phyloP scores from a whole-genome alignment of 92 coral and sea anemone species.

The Paramuricea clavata region DNA sequence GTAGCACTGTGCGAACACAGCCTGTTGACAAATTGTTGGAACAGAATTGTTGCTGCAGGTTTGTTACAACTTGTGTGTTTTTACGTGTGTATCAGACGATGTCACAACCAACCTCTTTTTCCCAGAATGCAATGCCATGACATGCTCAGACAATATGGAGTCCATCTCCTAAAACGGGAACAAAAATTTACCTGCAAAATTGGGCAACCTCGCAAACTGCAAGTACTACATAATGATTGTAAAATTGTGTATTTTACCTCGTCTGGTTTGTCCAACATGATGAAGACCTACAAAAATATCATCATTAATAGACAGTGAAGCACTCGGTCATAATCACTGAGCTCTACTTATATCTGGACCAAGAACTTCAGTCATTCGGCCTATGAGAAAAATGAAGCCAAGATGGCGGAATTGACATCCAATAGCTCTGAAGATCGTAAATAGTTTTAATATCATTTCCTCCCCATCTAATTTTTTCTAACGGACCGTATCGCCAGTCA shows the following conservation, averaged over 20 bases:
- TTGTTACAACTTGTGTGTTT: background rate
- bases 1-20: too few species aligned
- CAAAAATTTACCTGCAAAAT: background rate
- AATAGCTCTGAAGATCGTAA: too few species aligned
- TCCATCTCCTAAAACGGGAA: constrained; percentile 87
- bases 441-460: too few species aligned
- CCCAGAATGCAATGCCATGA: constrained; percentile 97
- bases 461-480: too few species aligned
- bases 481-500: too few species aligned
- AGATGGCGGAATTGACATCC: too few species aligned
- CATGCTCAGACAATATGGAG: constrained; percentile 94
- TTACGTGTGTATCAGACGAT: background rate
- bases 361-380: too few species aligned
- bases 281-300: constrained; percentile 78
- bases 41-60: too few species aligned
- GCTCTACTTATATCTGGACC: too few species aligned
- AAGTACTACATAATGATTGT: background rate
- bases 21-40: too few species aligned
- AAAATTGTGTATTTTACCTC: constrained; percentile 69
- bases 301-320: background rate
- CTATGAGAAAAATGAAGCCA: too few species aligned
- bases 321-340: background rate
- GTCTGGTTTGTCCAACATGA: constrained; percentile 93
- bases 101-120: constrained; percentile 76
- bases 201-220: background rate